Base-by-base conservation (phyloP, 92 coral and sea anemone genomes). In the Paragorgia papillata region DNA sequence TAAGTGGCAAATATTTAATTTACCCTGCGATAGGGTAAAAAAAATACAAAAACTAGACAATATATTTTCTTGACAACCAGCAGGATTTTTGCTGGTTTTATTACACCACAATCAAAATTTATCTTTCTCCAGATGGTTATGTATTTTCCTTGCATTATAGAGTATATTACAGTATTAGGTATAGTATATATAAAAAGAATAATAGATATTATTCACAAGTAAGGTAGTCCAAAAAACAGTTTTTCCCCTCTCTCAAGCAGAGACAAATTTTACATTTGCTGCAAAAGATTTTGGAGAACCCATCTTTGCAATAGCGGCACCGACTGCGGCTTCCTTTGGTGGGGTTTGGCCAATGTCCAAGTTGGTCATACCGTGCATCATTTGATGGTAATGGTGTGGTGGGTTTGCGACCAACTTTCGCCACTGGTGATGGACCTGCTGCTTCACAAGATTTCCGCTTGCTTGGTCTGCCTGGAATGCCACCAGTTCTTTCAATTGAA, bases 271-370 rank as follows among this genome's bases (percentile, higher is more conserved):
- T 69, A 46, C 75, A 69, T 69, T 69, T 69, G 58, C 32, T 21
- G 32, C 75, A 69, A 69, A 69, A 69, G 13, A 69, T 69, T 69
- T 69, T 49, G 26, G 60, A 69, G 32, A n/a, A n/a, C 75, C 31
- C n/a, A n/a, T n/a, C n/a, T n/a, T n/a, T n/a, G n/a, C n/a, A n/a
- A n/a, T n/a, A n/a, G n/a, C n/a, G n/a, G 46, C 75, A 69, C 59
- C 60, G 60, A 69, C 75, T 49, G 34, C 60, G 75, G 14, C 30
- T 24, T n/a, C 46, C 61, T 24, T 62, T 62, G 25, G 59, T 69
- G 40, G 75, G 75, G 20, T 69, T 49, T 46, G 75, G 75, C 75
- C 75, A 69, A 49, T 69, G 75, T 69, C 75, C 75, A 0, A 69
- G 21, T 49, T 69, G 75, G 41, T 69, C 75, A 27, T n/a, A 69